A percentile compares a stretch with the other conserved stretches of the same genome.
Conservation (phyloP, 2,888 invertebrate species). For the Tanypteryx hageni region DNA sequence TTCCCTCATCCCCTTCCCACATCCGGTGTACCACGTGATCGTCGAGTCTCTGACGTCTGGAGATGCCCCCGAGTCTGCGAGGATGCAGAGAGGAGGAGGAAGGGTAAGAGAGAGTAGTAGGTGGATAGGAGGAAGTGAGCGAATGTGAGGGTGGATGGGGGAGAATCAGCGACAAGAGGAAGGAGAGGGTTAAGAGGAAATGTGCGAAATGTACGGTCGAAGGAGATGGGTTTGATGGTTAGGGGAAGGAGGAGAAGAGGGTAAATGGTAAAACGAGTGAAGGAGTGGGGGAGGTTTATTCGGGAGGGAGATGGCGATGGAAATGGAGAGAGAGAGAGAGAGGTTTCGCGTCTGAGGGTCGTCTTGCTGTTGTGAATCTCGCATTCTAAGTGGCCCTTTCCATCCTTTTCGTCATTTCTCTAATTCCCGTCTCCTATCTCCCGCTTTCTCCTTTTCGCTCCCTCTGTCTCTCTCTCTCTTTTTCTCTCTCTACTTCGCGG, state of each 20-base stretch:
- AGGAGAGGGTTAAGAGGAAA: too few species aligned
- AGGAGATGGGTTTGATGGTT: too few species aligned
- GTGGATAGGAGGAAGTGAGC: not conserved
- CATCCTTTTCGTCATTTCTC: not conserved
- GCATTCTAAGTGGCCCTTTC: not conserved
- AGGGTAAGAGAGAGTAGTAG: too few species aligned
- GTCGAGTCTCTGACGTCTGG: not conserved
- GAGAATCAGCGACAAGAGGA: too few species aligned
- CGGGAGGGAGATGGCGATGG: not conserved
- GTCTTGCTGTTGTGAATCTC: not conserved
- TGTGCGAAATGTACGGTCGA: too few species aligned
- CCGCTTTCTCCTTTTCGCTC: not conserved
- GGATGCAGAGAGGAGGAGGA: not conserved
- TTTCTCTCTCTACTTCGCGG: not conserved
- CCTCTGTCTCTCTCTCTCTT: not conserved
- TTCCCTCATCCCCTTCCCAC: not conserved
- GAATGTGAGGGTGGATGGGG: not conserved
- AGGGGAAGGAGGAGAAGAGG: too few species aligned
- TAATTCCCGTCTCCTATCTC: not conserved
- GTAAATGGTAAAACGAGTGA: too few species aligned
- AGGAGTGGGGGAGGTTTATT: too few species aligned
- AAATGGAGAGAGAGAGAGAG: not conserved
- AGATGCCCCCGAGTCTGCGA: not conserved
- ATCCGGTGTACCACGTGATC: constrained; percentile 30
- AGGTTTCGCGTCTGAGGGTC: not conserved